A percentile compares a stretch with the other conserved stretches of the same genome.
Evolutionary conservation across 1,140 invertebrate genomes (phyloP).

Genomic region (Ridgeia piscesae): DNA sequence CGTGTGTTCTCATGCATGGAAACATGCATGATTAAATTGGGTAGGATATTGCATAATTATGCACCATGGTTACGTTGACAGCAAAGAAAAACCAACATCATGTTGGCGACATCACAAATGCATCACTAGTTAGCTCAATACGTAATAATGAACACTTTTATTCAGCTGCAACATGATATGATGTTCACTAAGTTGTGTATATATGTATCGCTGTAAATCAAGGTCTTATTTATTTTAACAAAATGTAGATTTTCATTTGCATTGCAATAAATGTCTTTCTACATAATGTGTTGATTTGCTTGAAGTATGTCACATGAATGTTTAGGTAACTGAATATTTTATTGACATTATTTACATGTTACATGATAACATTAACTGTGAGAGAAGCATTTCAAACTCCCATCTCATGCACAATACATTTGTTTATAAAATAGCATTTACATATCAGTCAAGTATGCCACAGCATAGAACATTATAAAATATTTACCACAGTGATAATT

Average conservation of each 20-base stretch:
- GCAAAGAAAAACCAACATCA: background rate
- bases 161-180: background rate
- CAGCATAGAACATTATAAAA: background rate
- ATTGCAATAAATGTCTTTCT: conserved; percentile 1
- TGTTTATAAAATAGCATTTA: background rate
- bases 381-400: background rate
- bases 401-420: background rate
- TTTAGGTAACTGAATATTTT: background rate
- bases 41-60: background rate
- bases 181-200: background rate
- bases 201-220: background rate
- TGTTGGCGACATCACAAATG: background rate
- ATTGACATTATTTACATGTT: background rate
- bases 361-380: background rate
- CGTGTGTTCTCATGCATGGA: background rate
- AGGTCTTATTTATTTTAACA: background rate
- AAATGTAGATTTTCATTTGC: conserved; percentile 4
- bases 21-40: background rate
- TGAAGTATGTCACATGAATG: background rate
- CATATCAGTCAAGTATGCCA: background rate
- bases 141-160: too few relatives aligned
- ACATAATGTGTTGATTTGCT: background rate
- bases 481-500: too few relatives aligned
- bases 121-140: background rate
- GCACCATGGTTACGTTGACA: background rate